Percentiles rank a stretch among this genome's conserved stretches.
Evolutionary conservation across 35 echinoderm and acorn worm genomes (phyloP).

Genomic region (Ophiothrix spiculata): DNA sequence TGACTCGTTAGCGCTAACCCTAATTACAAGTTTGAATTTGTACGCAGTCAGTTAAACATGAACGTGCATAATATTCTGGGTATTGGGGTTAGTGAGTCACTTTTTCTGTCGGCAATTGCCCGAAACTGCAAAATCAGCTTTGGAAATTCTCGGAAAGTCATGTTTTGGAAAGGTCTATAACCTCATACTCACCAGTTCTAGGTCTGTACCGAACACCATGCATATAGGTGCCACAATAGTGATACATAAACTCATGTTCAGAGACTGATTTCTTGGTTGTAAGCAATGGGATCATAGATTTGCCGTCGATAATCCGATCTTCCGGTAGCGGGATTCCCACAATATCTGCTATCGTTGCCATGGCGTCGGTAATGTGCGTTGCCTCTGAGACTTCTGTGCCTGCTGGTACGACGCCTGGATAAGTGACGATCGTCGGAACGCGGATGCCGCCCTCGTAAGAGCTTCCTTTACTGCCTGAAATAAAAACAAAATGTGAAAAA

Average conservation of each 20-base stretch:
- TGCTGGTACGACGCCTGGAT: slow-evolving; percentile 69
- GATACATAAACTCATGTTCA: slow-evolving; percentile 90
- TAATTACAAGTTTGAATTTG: too few species aligned
- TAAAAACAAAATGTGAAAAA: too few species aligned
- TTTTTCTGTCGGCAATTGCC: too few species aligned
- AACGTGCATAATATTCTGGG: too few species aligned
- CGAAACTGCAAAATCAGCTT: too few species aligned
- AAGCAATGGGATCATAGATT: slow-evolving; percentile 76
- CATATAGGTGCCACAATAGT: slow-evolving; percentile 84
- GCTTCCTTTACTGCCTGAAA: slow-evolving; percentile 93
- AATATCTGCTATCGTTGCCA: slow-evolving; percentile 70
- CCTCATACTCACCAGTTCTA: slow-evolving; percentile 49
- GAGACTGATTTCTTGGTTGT: slow-evolving; percentile 28
- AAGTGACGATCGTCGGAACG: slow-evolving; percentile 73
- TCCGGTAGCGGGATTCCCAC: slow-evolving; percentile 41
- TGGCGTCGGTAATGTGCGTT: slow-evolving; percentile 70
- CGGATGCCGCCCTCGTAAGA: slow-evolving; percentile 91
- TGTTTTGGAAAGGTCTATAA: too few species aligned
- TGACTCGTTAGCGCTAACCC: too few species aligned
- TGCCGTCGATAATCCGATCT: slow-evolving; percentile 76
- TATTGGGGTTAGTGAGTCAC: too few species aligned
- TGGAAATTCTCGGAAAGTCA: too few species aligned
- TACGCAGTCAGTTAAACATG: too few species aligned
- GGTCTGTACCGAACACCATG: slow-evolving; percentile 86
- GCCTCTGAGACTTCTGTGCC: slow-evolving; percentile 64